Evolutionary conservation across 2,888 invertebrate species (phyloP), one percentile per base, ranked within the genome.

Genomic region (Orchesellides sinensis): DNA sequence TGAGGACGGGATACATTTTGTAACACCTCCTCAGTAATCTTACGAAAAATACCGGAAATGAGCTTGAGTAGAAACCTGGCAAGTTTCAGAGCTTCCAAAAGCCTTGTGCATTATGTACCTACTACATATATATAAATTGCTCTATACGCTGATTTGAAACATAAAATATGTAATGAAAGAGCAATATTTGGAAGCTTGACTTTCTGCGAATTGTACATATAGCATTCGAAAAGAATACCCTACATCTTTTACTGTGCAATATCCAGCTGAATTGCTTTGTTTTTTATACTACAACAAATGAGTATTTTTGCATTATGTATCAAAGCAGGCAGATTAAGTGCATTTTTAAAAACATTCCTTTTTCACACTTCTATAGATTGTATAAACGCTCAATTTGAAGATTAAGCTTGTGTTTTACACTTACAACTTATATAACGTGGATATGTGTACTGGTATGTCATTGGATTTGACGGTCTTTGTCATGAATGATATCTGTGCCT

Each of bases 11-110:
- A 40, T 10, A n/a, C 40, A 52, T 52, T 5, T 61, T 35, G 61
- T 19, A 59, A 59, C 59, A 59, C 17, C 63, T 27, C 23, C 35
- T 49, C n/a, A 35, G 54, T 68, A 72, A 73, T 73, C 73, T 80
- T 80, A 66, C 54, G 10, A 40, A 35, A 72, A 79, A 79, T 72
- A 80, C 80, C 80, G 80, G 80, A 80, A 80, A 80, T 80, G 66
- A 56, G 73, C 32, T 69, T 73, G 80, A 80, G 80, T 72, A 78
- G 72, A 72, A 65, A 63, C 61, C 49, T 61, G 69, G 40, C 35
- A 49, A 56, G 75, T 77, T 63, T 68, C 59, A 47, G 23, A 29
- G 45, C 66, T 54, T 52, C 65, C 35, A 65, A 25, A 59, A 65
- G 49, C 21, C 5, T 17, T 52, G 52, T 52, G 21, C 17, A n/a